Evolutionary conservation across 2,797 vertebrate genomes (phyloP), one percentile per base, ranked within the genome.

Genomic region (Erithacus rubecula): DNA sequence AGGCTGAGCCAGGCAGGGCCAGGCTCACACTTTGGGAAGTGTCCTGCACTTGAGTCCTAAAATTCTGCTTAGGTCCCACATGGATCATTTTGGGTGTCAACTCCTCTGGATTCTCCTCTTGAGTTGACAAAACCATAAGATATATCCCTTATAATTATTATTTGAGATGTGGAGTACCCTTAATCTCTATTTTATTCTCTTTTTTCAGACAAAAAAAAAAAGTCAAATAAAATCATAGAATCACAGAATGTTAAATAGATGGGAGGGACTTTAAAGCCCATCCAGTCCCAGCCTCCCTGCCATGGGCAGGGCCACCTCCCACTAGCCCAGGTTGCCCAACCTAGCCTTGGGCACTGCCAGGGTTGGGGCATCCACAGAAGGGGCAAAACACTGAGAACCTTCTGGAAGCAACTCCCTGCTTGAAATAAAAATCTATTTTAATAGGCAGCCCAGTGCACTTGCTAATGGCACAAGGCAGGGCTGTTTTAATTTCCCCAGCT

Each of bases 111-210:
- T 24, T 37, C 55, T 46, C 29, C 53, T 60, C 39, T 21, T 12
- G 55, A 34, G 7, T 0, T 41, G 15, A 27, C 16, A n/a, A 55
- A 52, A 7, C 37, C 12, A 3, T 43, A 51, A 17, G 47, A 26
- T 10, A 18, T 0, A 52, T 65, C 1, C 1, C 2, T 41, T 52
- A 5, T 3, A 20, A 18, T n/a, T 14, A n/a, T 24, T 51, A 44
- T 22, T 6, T 37, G 43, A 87, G 19, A 26, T 22, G 34, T 3
- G 5, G 53, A 68, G 9, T 13, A 17, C 4, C 39, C 24, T n/a
- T 21, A 30, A 46, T 32, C 7, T 7, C 23, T 65, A 16, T 32
- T 55, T 59, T 51, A 23, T 8, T 20, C 19, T n/a, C 1, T 52
- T 72, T 75, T 51, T 71, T 29, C 21, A 37, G 16, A 32, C n/a